These are phyloP conservation scores for Neopipo cinnamomea DNA, from an alignment of 2,113 vertebrate species.

Conservation along the genomic window DNA sequence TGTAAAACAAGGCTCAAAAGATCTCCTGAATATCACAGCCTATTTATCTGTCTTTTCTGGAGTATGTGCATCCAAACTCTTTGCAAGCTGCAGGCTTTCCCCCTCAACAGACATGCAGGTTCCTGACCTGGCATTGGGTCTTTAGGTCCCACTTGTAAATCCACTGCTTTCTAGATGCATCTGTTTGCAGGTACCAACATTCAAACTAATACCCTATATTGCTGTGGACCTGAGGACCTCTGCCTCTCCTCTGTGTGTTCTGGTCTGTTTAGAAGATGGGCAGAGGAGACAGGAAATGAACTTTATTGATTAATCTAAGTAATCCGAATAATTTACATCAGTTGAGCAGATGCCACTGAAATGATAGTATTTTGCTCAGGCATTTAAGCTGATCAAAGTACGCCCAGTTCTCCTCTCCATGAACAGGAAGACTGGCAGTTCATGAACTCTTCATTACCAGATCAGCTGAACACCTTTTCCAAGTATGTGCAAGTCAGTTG, in stretches of 20 bases:
- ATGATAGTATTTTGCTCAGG: not conserved
- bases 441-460: conserved; percentile 8
- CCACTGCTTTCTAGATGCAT: not conserved
- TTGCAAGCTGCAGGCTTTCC: not conserved
- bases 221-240: not conserved
- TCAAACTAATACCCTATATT: not conserved
- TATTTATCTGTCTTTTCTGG: not conserved
- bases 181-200: not conserved
- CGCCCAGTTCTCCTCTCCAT: not conserved
- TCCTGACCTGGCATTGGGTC: not conserved
- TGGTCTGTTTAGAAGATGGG: not conserved
- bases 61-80: not conserved
- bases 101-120: not conserved
- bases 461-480: not conserved
- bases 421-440: not conserved
- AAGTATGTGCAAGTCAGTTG: not conserved
- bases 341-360: not conserved
- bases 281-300: not conserved
- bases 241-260: not conserved
- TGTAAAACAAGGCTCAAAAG: not conserved
- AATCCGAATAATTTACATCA: not conserved
- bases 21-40: not conserved
- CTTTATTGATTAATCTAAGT: not conserved
- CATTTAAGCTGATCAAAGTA: not conserved
- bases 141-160: not conserved